These are phyloP conservation scores for Mayetiola destructor DNA, from an alignment of 2,888 invertebrate species.

Conservation along the genomic window DNA sequence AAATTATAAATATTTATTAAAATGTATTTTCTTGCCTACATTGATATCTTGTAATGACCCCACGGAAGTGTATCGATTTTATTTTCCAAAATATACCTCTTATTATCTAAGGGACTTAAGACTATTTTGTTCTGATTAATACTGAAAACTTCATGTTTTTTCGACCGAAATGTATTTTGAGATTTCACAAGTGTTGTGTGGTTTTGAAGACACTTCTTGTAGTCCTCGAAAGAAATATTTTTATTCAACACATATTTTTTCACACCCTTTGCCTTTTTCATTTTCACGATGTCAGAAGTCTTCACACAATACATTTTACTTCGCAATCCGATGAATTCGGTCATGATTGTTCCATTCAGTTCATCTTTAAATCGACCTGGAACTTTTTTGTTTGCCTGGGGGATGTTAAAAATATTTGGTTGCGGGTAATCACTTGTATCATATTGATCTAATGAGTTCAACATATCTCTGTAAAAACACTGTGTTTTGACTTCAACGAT, in stretches of 20 bases:
- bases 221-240: background rate
- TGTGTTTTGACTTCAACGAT: background rate
- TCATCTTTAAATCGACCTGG: background rate
- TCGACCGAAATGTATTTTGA: background rate
- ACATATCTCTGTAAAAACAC: background rate
- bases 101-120: background rate
- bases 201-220: background rate
- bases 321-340: background rate
- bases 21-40: background rate
- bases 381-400: background rate
- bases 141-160: background rate
- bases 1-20: background rate
- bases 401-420: background rate
- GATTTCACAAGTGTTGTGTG: background rate
- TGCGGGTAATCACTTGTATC: background rate
- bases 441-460: background rate
- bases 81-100: background rate
- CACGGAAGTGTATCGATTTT: background rate
- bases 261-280: slow-evolving; percentile 49
- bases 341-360: background rate
- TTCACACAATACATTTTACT: slow-evolving; percentile 1
- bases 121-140: background rate
- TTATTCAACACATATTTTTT: background rate
- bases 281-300: background rate
- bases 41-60: background rate